These are phyloP conservation scores for Pasiphila rectangulata DNA, from an alignment of 2,888 invertebrate species.

Conservation along the genomic window DNA sequence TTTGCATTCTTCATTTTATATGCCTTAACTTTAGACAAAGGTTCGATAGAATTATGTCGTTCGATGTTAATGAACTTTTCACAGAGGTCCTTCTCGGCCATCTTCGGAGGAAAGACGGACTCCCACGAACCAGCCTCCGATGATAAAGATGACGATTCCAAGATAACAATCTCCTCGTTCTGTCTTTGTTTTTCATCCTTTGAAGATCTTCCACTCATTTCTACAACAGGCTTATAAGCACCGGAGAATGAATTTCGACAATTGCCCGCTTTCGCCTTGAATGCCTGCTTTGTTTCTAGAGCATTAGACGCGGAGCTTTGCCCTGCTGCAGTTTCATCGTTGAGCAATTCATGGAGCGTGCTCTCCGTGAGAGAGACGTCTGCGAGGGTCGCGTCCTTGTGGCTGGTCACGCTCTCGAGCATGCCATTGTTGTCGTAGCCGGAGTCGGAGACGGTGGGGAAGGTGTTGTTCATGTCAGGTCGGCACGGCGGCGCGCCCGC, in stretches of 20 bases:
- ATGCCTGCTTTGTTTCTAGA: slow-evolving; percentile 40
- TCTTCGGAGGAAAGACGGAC: slow-evolving; percentile 78
- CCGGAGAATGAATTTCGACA: slow-evolving; percentile 34
- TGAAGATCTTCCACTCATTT: slow-evolving; percentile 49
- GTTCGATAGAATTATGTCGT: slow-evolving; percentile 44
- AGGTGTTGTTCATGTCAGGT: slow-evolving; percentile 66
- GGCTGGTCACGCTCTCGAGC: slow-evolving; percentile 60
- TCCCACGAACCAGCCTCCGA: slow-evolving; percentile 85
- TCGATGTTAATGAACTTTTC: slow-evolving; percentile 67
- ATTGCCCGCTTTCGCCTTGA: slow-evolving; percentile 33
- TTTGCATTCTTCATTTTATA: background rate
- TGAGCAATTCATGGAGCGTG: slow-evolving; percentile 62
- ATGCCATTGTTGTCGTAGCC: slow-evolving; percentile 70
- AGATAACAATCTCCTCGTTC: slow-evolving; percentile 82
- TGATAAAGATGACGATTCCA: slow-evolving; percentile 83
- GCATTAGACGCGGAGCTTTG: slow-evolving; percentile 45
- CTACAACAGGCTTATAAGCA: slow-evolving; percentile 35
- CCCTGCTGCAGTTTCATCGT: slow-evolving; percentile 51
- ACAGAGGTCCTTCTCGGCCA: slow-evolving; percentile 64
- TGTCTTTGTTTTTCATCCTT: slow-evolving; percentile 83
- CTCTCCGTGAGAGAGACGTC: slow-evolving; percentile 69
- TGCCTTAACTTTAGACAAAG: slow-evolving; percentile 37
- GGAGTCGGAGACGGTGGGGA: slow-evolving; percentile 70
- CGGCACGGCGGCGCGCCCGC: slow-evolving; percentile 51
- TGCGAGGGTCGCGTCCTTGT: slow-evolving; percentile 62